A percentile compares a stretch with the other conserved stretches of the same genome.
Evolutionary conservation across 2,113 vertebrate species (phyloP).

Genomic region (Nannobrachium achirus): DNA sequence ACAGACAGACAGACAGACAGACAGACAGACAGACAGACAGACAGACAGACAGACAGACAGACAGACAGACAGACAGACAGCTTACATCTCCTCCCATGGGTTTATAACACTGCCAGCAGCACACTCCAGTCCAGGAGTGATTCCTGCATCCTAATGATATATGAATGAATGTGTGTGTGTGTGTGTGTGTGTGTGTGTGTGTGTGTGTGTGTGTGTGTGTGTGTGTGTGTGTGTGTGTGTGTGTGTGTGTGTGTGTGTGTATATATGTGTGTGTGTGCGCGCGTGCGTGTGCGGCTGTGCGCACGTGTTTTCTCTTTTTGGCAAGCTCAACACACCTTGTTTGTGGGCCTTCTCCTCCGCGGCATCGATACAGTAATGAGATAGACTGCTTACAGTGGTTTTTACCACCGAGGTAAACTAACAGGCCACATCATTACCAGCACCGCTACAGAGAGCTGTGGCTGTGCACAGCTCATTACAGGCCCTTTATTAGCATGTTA

Average conservation of each 20-base stretch:
- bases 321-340: constrained; percentile 20
- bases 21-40: constrained; percentile 25
- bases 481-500: constrained; percentile 36
- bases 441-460: constrained; percentile 6
- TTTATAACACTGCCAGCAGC: constrained; percentile 17
- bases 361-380: constrained; percentile 22
- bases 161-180: too few relatives aligned
- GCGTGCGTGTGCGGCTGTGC: neutral
- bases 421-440: constrained; percentile 47
- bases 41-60: constrained; percentile 33
- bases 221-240: too few relatives aligned
- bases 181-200: too few relatives aligned
- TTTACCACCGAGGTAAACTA: constrained; percentile 21
- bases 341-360: constrained; percentile 22
- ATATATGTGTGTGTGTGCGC: neutral
- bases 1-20: constrained; percentile 7
- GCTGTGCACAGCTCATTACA: constrained; percentile 49
- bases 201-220: too few relatives aligned
- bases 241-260: too few relatives aligned
- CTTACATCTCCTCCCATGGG: constrained; percentile 46
- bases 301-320: constrained; percentile 4
- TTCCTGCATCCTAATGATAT: constrained; percentile 15
- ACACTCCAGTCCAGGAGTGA: constrained; percentile 26
- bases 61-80: constrained; percentile 34
- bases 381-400: constrained; percentile 25